Percentiles rank a stretch among this genome's conserved stretches.
These are phyloP conservation scores for Lathronympha strigana DNA, from an alignment of 2,888 invertebrate species.

Conservation along the genomic window DNA sequence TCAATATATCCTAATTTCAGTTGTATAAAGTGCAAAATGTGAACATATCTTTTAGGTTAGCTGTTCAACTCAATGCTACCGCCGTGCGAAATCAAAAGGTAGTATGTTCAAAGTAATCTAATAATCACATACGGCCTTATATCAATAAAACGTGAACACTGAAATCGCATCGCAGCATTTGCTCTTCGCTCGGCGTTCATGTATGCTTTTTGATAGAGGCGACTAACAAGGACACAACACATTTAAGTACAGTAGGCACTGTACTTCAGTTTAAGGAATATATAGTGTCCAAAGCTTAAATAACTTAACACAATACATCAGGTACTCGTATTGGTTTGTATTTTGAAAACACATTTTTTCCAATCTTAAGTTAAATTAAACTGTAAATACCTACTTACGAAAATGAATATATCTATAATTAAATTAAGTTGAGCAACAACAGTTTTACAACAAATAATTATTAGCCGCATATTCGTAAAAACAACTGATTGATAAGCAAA, in stretches of 20 bases:
- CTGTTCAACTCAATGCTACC: constrained; percentile 60
- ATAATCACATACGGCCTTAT: constrained; percentile 2
- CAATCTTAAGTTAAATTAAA: no score
- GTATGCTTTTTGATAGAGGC: constrained; percentile 71
- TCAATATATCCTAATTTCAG: background rate
- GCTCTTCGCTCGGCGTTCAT: constrained; percentile 61
- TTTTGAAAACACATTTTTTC: no score
- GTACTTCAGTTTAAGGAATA: no score
- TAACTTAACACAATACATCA: no score
- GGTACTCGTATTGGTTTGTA: no score
- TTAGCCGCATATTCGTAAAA: no score
- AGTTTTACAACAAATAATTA: no score
- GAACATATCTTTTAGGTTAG: background rate
- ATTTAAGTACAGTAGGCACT: constrained; percentile 7
- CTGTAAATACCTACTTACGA: no score
- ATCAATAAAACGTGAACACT: constrained; percentile 47
- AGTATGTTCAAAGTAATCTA: background rate
- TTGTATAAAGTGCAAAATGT: background rate
- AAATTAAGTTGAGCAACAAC: no score
- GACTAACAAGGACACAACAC: constrained; percentile 4
- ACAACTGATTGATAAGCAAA: no score
- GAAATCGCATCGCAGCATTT: constrained; percentile 65
- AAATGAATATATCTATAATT: no score
- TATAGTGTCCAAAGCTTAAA: no score
- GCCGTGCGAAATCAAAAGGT: constrained; percentile 5